phyloP scores from a whole-genome alignment of 2,113 vertebrate genomes.

The Oreamnos americanus region DNA sequence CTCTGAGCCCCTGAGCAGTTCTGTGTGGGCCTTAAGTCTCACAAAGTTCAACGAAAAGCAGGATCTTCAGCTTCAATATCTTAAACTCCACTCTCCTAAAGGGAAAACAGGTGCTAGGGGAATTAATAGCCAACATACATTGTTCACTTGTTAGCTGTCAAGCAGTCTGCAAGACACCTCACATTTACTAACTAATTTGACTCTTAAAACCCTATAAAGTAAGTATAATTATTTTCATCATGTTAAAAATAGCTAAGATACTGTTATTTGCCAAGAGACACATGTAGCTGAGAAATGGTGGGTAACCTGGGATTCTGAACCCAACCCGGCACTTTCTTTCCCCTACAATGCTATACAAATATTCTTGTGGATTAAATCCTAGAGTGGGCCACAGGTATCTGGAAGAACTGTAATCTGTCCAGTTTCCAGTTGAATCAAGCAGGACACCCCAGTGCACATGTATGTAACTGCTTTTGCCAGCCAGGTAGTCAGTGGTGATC shows the following conservation, averaged over 20 bases:
- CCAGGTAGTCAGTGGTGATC: not conserved
- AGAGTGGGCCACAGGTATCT: not conserved
- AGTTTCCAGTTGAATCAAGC: not conserved
- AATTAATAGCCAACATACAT: not conserved
- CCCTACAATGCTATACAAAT: not conserved
- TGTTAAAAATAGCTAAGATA: slow-evolving; percentile 2
- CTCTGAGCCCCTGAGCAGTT: not conserved
- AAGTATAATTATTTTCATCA: not conserved
- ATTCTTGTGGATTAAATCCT: not conserved
- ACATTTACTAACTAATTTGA: not conserved
- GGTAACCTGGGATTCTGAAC: not conserved
- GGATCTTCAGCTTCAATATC: not conserved
- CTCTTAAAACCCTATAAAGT: not conserved
- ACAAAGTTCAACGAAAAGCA: not conserved
- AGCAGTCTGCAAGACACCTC: not conserved
- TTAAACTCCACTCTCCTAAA: not conserved
- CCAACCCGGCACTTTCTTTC: not conserved
- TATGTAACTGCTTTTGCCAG: not conserved
- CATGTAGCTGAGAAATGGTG: not conserved
- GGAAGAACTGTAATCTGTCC: not conserved
- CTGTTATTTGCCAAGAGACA: not conserved
- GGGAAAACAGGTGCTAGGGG: not conserved
- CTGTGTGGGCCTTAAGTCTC: not conserved
- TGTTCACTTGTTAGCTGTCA: not conserved
- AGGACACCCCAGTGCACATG: not conserved